Percentiles rank a stretch among this genome's conserved stretches.
phyloP scores from a whole-genome alignment of 1,140 invertebrate species.

The Orius insidiosus region DNA sequence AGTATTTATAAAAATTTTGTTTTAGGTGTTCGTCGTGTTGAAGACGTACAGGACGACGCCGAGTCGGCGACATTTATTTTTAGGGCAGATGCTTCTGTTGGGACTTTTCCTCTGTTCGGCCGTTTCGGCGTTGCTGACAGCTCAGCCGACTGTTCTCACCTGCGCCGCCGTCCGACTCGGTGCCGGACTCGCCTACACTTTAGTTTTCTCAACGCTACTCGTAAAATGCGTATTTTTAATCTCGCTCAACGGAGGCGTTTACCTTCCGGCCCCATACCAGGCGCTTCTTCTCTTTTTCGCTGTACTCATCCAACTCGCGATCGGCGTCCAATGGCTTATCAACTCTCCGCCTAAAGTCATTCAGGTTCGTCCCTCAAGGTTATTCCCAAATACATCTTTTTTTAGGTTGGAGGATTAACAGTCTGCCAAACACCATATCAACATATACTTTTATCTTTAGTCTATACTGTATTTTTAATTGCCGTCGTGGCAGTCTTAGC shows the following conservation, averaged over 20 bases:
- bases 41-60: conserved; percentile 56
- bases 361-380: conserved; percentile 25
- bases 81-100: conserved; percentile 77
- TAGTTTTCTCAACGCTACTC: conserved; percentile 80
- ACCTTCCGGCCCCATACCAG: conserved; percentile 78
- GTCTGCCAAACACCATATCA: conserved; percentile 44
- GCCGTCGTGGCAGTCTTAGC: conserved; percentile 68
- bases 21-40: conserved; percentile 21
- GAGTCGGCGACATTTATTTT: conserved; percentile 67
- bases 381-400: neutral
- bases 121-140: conserved; percentile 58
- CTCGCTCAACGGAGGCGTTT: conserved; percentile 77
- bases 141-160: conserved; percentile 57
- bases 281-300: conserved; percentile 78
- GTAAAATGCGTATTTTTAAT: conserved; percentile 89
- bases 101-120: conserved; percentile 71
- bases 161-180: conserved; percentile 72
- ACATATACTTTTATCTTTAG: conserved; percentile 57
- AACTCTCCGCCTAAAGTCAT: conserved; percentile 45
- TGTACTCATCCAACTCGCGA: conserved; percentile 72
- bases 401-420: conserved; percentile 17
- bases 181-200: conserved; percentile 66
- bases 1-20: neutral
- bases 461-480: conserved; percentile 68
- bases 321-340: conserved; percentile 70